phyloP scores from a whole-genome alignment of 2,113 vertebrate genomes.

The Scolopax mira region DNA sequence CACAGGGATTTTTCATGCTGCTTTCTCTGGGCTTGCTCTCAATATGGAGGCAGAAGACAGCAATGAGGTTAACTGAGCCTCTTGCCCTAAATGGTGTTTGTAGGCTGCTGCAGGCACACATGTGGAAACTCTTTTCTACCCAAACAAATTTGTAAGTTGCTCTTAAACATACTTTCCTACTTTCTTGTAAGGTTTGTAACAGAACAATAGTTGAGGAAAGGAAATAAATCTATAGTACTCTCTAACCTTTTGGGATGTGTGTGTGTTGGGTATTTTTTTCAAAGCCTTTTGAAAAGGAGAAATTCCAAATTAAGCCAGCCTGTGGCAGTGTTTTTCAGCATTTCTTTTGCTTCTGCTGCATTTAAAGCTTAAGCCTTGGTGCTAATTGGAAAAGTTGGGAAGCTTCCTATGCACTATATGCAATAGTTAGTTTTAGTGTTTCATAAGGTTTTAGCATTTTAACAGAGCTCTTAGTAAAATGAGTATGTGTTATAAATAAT shows the following conservation, averaged over 20 bases:
- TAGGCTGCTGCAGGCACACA: not conserved
- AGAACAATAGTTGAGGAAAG: not conserved
- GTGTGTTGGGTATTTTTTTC: too few relatives aligned
- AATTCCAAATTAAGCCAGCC: conserved; percentile 53
- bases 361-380: not conserved
- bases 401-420: not conserved
- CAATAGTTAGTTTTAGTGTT: not conserved
- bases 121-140: not conserved
- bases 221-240: not conserved
- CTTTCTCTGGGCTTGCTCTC: not conserved
- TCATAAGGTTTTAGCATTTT: not conserved
- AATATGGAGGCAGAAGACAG: not conserved
- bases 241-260: not conserved
- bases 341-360: conserved; percentile 1
- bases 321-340: conserved; percentile 62
- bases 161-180: not conserved
- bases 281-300: not conserved
- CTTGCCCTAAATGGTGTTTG: not conserved
- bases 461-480: not conserved
- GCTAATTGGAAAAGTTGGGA: not conserved
- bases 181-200: not conserved
- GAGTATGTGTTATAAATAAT: not conserved
- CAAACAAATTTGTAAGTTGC: not conserved
- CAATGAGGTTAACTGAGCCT: not conserved
- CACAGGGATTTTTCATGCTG: not conserved